These are phyloP conservation scores for Microcebus murinus DNA, from an alignment of 2,113 vertebrate genomes.

Conservation along the genomic window DNA sequence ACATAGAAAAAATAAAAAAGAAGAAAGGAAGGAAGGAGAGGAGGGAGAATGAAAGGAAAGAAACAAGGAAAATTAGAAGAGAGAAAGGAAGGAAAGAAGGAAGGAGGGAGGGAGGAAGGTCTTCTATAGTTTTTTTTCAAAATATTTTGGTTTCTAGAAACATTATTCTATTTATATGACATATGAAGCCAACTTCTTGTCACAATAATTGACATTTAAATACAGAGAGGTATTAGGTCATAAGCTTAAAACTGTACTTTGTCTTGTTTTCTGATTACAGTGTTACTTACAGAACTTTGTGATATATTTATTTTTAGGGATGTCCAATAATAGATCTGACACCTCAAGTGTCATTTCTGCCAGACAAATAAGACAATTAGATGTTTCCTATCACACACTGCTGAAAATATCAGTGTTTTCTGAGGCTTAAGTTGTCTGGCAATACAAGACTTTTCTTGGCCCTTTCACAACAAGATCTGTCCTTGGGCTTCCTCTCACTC, in stretches of 20 bases:
- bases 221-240: neutral
- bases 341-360: neutral
- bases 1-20: neutral
- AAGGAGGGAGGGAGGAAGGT: neutral
- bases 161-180: neutral
- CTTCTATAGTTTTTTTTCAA: neutral
- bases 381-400: neutral
- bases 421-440: neutral
- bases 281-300: neutral
- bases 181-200: neutral
- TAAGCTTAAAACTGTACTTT: neutral
- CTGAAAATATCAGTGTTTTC: neutral
- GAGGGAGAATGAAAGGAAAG: neutral
- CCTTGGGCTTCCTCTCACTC: neutral
- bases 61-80: neutral
- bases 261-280: neutral
- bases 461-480: neutral
- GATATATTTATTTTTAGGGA: conserved; percentile 16
- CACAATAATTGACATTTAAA: neutral
- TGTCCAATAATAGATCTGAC: neutral
- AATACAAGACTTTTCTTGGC: neutral
- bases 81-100: neutral
- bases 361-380: neutral
- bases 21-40: neutral
- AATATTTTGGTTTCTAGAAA: neutral